Conservation (phyloP, 2,888 invertebrate species). For the Drosophila nigricruria region DNA sequence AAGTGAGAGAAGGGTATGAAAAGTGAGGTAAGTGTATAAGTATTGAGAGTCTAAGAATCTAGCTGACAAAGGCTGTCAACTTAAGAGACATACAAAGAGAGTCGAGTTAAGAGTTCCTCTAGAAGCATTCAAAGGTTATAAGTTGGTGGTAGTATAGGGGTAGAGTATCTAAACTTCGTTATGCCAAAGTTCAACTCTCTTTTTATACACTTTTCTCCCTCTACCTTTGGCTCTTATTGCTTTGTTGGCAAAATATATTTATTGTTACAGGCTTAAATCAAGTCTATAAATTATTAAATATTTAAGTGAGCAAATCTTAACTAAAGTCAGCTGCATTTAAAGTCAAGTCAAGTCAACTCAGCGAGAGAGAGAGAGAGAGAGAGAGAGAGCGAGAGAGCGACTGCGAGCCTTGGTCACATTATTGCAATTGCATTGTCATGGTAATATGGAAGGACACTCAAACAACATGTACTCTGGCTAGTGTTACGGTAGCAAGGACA, state of each 20-base stretch:
- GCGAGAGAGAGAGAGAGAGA: not conserved
- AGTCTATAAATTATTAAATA: conserved; percentile 12
- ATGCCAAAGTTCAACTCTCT: not conserved
- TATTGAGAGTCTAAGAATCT: not conserved
- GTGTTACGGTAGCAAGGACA: conserved; percentile 27
- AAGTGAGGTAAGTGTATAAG: not conserved
- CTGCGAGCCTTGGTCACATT: not conserved
- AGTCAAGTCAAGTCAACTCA: not conserved
- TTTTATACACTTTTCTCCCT: no score
- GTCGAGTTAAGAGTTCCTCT: not conserved
- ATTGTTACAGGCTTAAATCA: not conserved
- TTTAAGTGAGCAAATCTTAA: not conserved
- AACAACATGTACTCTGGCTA: conserved; percentile 28
- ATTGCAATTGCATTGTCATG: conserved; percentile 37
- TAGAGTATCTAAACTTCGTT: not conserved
- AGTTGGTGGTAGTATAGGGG: not conserved
- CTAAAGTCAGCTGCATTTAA: conserved; percentile 19
- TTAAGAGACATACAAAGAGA: not conserved
- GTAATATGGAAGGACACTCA: conserved; percentile 22
- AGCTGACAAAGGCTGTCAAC: no score
- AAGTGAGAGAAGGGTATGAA: no score
- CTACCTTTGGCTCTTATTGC: not conserved
- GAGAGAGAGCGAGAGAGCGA: not conserved
- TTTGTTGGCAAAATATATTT: not conserved
- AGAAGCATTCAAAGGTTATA: not conserved